Conservation (phyloP, 92 coral and sea anemone species). For the Chrysogorgia sp. region DNA sequence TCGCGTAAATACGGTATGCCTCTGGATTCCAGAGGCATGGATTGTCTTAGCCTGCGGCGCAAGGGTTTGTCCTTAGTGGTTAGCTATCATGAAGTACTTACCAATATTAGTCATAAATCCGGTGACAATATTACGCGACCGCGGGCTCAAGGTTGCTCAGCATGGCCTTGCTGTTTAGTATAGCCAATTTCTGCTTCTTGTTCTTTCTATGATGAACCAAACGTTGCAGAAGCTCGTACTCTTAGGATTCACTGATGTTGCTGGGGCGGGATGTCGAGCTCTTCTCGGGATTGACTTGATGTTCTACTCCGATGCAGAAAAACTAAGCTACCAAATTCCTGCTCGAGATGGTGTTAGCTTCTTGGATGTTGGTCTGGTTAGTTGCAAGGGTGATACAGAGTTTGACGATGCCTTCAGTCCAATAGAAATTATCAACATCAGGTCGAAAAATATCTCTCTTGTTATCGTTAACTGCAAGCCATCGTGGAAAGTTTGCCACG, state of each 20-base stretch:
- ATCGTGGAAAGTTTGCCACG: conserved; percentile 6
- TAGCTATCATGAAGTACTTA: no score
- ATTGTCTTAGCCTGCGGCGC: conserved; percentile 3
- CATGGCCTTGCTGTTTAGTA: no score
- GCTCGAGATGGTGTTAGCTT: conserved; percentile 16
- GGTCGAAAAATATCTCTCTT: conserved; percentile 27
- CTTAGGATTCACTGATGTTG: conserved; percentile 37
- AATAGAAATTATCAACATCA: conserved; percentile 19
- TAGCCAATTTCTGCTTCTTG: background rate
- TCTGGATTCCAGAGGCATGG: no score
- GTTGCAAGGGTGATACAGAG: conserved; percentile 37
- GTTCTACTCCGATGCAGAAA: conserved; percentile 26
- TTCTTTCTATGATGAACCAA: conserved; percentile 10
- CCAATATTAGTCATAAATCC: no score
- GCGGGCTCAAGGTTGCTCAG: no score
- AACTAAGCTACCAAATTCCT: conserved; percentile 15
- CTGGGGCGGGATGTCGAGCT: conserved; percentile 36
- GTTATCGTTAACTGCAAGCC: conserved; percentile 35
- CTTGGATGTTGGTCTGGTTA: conserved; percentile 37
- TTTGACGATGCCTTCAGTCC: conserved; percentile 38
- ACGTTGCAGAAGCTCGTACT: conserved; percentile 21
- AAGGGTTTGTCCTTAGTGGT: background rate
- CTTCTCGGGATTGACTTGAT: conserved; percentile 32
- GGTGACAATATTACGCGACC: no score
- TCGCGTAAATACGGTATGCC: no score